These are phyloP conservation scores for Macropus fuliginosus DNA, from an alignment of 2,797 vertebrate species.

Conservation along the genomic window DNA sequence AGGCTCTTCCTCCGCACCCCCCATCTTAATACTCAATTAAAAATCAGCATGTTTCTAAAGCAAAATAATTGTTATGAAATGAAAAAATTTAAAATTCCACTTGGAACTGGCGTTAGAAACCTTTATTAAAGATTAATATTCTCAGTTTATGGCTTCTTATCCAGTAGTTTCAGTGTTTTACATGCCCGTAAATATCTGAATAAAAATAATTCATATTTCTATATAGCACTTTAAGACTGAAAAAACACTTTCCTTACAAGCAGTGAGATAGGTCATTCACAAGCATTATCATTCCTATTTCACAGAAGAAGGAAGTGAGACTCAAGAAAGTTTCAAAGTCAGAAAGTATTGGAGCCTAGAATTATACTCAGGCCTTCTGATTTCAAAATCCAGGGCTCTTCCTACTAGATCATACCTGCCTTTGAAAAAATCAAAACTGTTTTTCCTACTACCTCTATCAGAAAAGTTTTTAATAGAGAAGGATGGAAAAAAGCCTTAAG, in stretches of 20 bases:
- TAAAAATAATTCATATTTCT: not conserved
- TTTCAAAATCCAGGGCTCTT: not conserved
- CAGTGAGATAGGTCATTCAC: not conserved
- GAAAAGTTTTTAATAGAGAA: slow-evolving; percentile 4
- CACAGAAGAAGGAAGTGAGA: not conserved
- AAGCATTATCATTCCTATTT: not conserved
- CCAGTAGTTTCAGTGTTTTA: not conserved
- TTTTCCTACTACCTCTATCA: slow-evolving; percentile 15
- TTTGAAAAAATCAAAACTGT: slow-evolving; percentile 26
- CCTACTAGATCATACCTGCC: not conserved
- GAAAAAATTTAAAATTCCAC: not conserved
- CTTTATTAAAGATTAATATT: slow-evolving; percentile 15
- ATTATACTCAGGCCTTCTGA: not conserved
- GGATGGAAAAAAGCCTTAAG: not conserved
- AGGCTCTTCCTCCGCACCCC: not conserved
- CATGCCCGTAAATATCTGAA: not conserved
- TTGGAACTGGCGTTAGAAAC: not conserved
- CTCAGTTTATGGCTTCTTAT: not conserved
- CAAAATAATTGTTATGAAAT: not conserved
- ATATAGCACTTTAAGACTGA: not conserved
- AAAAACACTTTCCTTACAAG: not conserved
- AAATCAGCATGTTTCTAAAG: not conserved
- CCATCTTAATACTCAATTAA: not conserved
- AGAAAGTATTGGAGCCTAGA: not conserved
- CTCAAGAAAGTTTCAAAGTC: not conserved